phyloP scores from a whole-genome alignment of 2,797 vertebrate species.

The Myotis findleyi region DNA sequence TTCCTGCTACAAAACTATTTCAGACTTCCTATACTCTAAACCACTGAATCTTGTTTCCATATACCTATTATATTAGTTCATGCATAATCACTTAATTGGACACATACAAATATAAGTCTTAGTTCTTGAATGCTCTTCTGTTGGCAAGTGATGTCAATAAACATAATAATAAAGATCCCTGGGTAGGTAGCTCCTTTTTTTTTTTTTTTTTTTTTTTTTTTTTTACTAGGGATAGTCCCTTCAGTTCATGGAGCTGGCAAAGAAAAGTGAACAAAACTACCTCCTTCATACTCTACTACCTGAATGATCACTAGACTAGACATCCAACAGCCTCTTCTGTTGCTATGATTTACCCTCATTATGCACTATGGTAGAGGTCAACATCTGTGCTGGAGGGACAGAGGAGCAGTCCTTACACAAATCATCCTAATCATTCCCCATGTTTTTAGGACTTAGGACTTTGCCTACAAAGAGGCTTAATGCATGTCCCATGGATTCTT shows the following conservation, averaged over 20 bases:
- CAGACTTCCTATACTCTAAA: not conserved
- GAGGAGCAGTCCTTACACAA: conserved; percentile 50
- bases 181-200: not conserved
- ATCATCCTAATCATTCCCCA: conserved; percentile 57
- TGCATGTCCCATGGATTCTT: not conserved
- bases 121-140: conserved; percentile 21
- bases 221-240: not conserved
- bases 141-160: conserved; percentile 57
- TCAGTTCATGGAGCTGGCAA: conserved; percentile 37
- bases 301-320: conserved; percentile 68
- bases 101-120: conserved; percentile 34
- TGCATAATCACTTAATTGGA: conserved; percentile 63
- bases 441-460: conserved; percentile 45
- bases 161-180: conserved; percentile 1
- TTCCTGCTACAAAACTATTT: not conserved
- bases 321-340: conserved; percentile 73
- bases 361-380: conserved; percentile 40
- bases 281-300: conserved; percentile 55
- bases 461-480: conserved; percentile 27
- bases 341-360: conserved; percentile 58
- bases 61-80: not conserved
- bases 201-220: too few species aligned
- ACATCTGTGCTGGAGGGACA: conserved; percentile 30
- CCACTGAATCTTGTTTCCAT: not conserved
- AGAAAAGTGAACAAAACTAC: conserved; percentile 74